Evolutionary conservation across 1,140 invertebrate genomes (phyloP).

Genomic region (Grapholita molesta): DNA sequence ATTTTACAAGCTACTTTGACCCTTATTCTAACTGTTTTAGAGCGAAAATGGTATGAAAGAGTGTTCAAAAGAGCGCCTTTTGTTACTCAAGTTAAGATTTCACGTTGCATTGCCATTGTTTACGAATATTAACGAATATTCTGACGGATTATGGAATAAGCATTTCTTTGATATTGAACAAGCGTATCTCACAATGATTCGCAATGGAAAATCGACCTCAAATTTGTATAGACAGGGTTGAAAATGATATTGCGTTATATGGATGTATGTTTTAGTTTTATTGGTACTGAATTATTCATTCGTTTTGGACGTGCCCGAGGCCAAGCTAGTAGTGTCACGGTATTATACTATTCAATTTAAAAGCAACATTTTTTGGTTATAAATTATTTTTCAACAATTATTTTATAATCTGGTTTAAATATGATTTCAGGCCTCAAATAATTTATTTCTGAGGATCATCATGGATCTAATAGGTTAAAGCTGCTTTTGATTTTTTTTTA

Average conservation of each 20-base stretch:
- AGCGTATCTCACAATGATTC: not conserved
- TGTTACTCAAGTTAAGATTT: not conserved
- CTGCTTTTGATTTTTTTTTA: too few species aligned
- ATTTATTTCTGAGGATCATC: too few species aligned
- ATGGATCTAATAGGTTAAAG: too few species aligned
- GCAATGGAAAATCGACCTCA: not conserved
- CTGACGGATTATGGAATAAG: not conserved
- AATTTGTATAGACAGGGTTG: not conserved
- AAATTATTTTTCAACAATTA: not conserved
- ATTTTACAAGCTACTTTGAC: not conserved
- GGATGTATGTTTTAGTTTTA: not conserved
- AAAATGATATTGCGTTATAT: not conserved
- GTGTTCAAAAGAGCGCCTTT: not conserved
- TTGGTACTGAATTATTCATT: not conserved
- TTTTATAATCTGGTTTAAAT: too few species aligned
- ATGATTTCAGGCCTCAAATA: too few species aligned
- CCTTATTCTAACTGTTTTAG: not conserved
- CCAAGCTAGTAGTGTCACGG: not conserved
- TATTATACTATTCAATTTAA: not conserved
- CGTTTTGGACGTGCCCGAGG: not conserved
- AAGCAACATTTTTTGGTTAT: not conserved
- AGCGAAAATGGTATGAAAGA: not conserved
- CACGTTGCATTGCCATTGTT: not conserved
- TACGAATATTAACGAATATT: slow-evolving; percentile 1
- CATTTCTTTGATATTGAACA: not conserved